Evolutionary conservation across 92 coral and sea anemone genomes (phyloP).

Genomic region (Siderastrea radians): DNA sequence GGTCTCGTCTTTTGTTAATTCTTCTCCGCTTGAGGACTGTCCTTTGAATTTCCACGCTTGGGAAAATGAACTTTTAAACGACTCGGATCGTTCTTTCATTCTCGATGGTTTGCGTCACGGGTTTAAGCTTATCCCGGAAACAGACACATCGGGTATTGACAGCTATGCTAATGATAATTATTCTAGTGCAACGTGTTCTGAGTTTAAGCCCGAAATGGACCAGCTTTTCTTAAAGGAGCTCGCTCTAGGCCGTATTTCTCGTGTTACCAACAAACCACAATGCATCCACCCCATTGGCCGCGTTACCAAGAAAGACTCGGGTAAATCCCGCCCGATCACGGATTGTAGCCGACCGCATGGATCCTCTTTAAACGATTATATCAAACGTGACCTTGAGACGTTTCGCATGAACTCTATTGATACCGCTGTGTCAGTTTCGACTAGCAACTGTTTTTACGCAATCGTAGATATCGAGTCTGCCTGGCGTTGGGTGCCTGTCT

Average conservation of each 20-base stretch:
- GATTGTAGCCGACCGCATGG: no score
- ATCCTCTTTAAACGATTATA: no score
- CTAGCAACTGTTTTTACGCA: no score
- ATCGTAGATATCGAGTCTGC: no score
- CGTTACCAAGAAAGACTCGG: background rate
- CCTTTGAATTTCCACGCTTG: constrained; percentile 31
- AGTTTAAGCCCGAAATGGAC: constrained; percentile 9
- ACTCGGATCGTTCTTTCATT: background rate
- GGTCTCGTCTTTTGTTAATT: background rate
- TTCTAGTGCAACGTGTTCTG: constrained; percentile 2
- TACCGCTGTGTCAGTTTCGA: no score
- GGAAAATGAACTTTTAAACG: constrained; percentile 5
- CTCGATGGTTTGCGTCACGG: constrained; percentile 8
- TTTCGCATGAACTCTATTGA: no score
- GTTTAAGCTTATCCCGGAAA: constrained; percentile 1
- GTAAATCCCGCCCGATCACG: no score
- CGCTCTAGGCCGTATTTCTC: constrained; percentile 5
- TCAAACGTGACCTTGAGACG: no score
- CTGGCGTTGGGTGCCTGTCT: no score
- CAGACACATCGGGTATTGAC: constrained; percentile 1
- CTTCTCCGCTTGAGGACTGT: background rate
- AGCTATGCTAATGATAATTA: constrained; percentile 8
- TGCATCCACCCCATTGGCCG: constrained; percentile 24
- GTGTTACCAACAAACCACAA: background rate
- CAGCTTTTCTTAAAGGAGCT: background rate